These are phyloP conservation scores for Zaprionus vittiger DNA, from an alignment of 1,140 invertebrate species.

Conservation along the genomic window DNA sequence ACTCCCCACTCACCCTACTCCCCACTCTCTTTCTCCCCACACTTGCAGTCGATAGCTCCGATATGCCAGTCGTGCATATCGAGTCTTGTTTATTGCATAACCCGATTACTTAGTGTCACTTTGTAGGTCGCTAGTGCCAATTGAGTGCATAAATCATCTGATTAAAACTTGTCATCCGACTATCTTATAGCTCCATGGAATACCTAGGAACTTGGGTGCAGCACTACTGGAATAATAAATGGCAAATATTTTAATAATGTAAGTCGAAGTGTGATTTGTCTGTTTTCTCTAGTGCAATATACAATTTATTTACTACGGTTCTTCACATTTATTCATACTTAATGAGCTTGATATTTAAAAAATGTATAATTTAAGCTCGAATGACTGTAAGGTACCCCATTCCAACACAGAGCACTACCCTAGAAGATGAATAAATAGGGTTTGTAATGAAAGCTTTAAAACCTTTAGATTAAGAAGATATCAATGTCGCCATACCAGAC, in stretches of 20 bases:
- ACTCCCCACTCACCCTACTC: not conserved
- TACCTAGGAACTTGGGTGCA: not conserved
- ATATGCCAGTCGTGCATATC: slow-evolving; percentile 17
- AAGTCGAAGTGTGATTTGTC: not conserved
- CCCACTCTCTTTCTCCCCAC: not conserved
- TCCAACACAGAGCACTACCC: no score
- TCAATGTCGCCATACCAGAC: no score
- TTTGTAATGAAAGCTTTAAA: no score
- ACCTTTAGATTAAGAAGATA: no score
- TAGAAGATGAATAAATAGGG: no score
- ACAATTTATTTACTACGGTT: not conserved
- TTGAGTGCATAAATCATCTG: slow-evolving; percentile 33
- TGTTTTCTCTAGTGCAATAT: not conserved
- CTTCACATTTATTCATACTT: not conserved
- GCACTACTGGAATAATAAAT: not conserved
- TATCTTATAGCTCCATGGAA: not conserved
- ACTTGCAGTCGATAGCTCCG: slow-evolving; percentile 48
- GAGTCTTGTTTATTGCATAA: slow-evolving; percentile 24
- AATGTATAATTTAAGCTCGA: no score
- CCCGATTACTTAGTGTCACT: slow-evolving; percentile 51
- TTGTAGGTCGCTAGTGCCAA: slow-evolving; percentile 33
- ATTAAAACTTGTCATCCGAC: slow-evolving; percentile 14
- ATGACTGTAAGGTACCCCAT: not conserved
- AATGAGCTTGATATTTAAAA: not conserved
- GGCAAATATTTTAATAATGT: not conserved